A percentile compares a stretch with the other conserved stretches of the same genome.
Evolutionary conservation across 2,888 invertebrate genomes (phyloP).

Genomic region (Ectemnius cavifrons): DNA sequence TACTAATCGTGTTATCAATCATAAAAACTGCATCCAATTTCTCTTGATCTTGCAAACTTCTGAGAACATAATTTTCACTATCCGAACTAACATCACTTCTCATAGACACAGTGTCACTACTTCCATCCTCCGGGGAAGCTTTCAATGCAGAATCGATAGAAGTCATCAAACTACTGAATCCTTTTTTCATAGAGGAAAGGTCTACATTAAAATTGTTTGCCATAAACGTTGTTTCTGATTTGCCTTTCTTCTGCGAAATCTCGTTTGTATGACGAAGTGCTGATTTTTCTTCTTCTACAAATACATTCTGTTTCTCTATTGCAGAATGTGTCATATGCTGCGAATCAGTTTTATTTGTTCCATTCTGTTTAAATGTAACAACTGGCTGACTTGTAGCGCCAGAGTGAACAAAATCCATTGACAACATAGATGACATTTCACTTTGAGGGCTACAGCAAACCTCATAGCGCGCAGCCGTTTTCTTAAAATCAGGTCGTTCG

Average conservation of each 20-base stretch:
- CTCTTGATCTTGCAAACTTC: conserved; percentile 82
- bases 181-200: conserved; percentile 89
- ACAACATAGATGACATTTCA: conserved; percentile 75
- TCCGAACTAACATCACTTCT: conserved; percentile 92
- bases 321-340: conserved; percentile 35
- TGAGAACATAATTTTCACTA: conserved; percentile 90
- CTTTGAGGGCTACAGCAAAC: conserved; percentile 72
- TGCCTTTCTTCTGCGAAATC: conserved; percentile 41
- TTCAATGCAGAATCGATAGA: conserved; percentile 91
- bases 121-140: conserved; percentile 85
- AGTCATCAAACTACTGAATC: conserved; percentile 89
- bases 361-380: conserved; percentile 74
- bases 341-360: conserved; percentile 58
- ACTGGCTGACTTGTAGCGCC: conserved; percentile 61
- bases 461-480: conserved; percentile 73
- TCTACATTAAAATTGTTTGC: conserved; percentile 79
- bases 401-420: conserved; percentile 72
- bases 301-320: conserved; percentile 21
- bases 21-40: conserved; percentile 81
- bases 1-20: conserved; percentile 68
- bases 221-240: conserved; percentile 65
- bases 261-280: conserved; percentile 25
- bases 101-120: conserved; percentile 87
- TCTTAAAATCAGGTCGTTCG: conserved; percentile 69
- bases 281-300: conserved; percentile 36